Conservation (phyloP, 1,140 invertebrate species). For the Halyomorpha halys region DNA sequence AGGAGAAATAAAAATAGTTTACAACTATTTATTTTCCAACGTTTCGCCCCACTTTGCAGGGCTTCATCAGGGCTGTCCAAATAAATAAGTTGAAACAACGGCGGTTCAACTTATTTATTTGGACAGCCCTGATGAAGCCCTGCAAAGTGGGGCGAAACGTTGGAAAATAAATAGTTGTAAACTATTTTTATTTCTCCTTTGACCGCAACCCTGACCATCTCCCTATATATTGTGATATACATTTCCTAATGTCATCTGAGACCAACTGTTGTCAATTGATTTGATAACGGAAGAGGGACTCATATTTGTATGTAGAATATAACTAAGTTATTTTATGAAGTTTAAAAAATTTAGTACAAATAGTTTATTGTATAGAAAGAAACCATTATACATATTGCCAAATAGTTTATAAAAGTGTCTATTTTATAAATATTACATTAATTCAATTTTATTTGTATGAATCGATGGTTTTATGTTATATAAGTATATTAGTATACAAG, state of each 20-base stretch:
- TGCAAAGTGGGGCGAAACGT: too few relatives aligned
- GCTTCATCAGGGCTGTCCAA: too few relatives aligned
- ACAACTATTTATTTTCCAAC: too few relatives aligned
- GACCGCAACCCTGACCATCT: too few relatives aligned
- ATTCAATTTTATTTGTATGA: constrained; percentile 12
- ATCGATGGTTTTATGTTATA: constrained; percentile 10
- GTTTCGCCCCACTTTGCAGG: too few relatives aligned
- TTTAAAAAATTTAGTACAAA: constrained; percentile 16
- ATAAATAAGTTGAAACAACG: too few relatives aligned
- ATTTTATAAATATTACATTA: constrained; percentile 2
- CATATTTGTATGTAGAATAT: not conserved
- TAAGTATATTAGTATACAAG: not conserved
- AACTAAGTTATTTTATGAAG: constrained; percentile 8
- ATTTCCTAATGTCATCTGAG: not conserved
- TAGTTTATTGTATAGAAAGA: constrained; percentile 18
- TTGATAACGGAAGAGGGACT: not conserved
- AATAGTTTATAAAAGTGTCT: constrained; percentile 11
- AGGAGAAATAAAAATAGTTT: too few relatives aligned
- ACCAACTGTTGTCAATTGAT: constrained; percentile 2
- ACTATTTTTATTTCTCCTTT: too few relatives aligned
- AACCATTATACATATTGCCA: constrained; percentile 17
- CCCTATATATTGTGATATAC: constrained; percentile 17
- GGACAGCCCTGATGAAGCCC: too few relatives aligned
- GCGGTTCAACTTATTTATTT: too few relatives aligned
- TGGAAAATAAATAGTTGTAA: too few relatives aligned